Evolutionary conservation across 2,797 vertebrate genomes (phyloP).

Genomic region (Cheirogaleus major): DNA sequence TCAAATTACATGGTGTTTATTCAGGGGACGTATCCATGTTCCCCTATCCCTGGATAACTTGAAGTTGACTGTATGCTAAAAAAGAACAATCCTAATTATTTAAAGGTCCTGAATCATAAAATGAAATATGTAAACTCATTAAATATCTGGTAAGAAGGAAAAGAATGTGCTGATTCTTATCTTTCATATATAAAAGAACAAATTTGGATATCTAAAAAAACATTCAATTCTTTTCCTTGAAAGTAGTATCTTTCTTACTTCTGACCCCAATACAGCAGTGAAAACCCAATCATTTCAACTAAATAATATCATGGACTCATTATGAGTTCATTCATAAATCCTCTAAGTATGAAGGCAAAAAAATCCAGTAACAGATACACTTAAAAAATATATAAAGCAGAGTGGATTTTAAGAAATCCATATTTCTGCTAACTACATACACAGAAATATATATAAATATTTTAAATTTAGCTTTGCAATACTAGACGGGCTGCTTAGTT

Average conservation of each 20-base stretch:
- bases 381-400: constrained; percentile 26
- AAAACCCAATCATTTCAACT: constrained; percentile 65
- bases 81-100: constrained; percentile 68
- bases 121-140: constrained; percentile 51
- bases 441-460: neutral
- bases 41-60: constrained; percentile 63
- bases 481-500: neutral
- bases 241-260: constrained; percentile 51
- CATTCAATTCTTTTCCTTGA: constrained; percentile 54
- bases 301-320: constrained; percentile 49
- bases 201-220: constrained; percentile 39
- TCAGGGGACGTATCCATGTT: constrained; percentile 38
- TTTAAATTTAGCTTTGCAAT: constrained; percentile 28
- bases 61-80: constrained; percentile 54
- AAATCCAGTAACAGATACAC: constrained; percentile 51
- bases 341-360: constrained; percentile 40
- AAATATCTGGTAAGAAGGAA: constrained; percentile 49
- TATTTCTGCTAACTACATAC: constrained; percentile 47
- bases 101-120: constrained; percentile 57
- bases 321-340: constrained; percentile 53
- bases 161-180: constrained; percentile 52
- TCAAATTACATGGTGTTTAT: constrained; percentile 64
- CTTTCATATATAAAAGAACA: constrained; percentile 8
- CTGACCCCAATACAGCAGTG: constrained; percentile 51
- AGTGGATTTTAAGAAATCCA: constrained; percentile 55